Percentiles rank a stretch among this genome's conserved stretches.
These are phyloP conservation scores for Catagonus wagneri DNA, from an alignment of 2,113 vertebrate species.

Conservation along the genomic window DNA sequence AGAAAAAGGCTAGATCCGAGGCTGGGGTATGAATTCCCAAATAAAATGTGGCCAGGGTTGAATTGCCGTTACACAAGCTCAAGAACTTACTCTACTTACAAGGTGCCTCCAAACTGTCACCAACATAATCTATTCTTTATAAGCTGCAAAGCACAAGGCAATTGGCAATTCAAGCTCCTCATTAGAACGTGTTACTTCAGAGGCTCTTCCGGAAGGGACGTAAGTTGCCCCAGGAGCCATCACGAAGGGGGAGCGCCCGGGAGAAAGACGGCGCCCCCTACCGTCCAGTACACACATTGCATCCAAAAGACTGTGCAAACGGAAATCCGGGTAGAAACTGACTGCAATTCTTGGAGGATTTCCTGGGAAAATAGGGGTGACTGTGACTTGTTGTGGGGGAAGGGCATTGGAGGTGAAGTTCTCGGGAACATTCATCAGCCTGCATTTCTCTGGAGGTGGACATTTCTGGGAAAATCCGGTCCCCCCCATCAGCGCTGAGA, in stretches of 20 bases:
- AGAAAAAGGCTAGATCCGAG: neutral
- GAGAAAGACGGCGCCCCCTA: constrained; percentile 50
- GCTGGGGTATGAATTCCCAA: neutral
- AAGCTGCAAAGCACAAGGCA: neutral
- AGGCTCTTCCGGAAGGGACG: neutral
- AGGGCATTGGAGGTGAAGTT: too few species aligned
- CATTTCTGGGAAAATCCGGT: too few species aligned
- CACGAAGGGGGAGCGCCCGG: accelerated
- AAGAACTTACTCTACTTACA: neutral
- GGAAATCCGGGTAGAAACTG: too few species aligned
- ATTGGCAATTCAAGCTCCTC: neutral
- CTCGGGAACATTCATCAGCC: too few species aligned
- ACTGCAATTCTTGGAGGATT: too few species aligned
- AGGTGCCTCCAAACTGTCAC: neutral
- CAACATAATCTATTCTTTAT: neutral
- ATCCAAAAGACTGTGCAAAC: neutral
- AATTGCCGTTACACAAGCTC: neutral
- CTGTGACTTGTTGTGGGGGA: too few species aligned
- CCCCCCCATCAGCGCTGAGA: too few species aligned
- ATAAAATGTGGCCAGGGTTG: neutral
- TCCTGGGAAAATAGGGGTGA: too few species aligned
- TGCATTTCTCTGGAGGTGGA: too few species aligned
- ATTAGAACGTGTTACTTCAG: neutral
- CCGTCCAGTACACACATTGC: neutral
- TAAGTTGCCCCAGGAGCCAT: neutral